Evolutionary conservation across 2,797 vertebrate genomes (phyloP).

Genomic region (Acridotheres tristis): DNA sequence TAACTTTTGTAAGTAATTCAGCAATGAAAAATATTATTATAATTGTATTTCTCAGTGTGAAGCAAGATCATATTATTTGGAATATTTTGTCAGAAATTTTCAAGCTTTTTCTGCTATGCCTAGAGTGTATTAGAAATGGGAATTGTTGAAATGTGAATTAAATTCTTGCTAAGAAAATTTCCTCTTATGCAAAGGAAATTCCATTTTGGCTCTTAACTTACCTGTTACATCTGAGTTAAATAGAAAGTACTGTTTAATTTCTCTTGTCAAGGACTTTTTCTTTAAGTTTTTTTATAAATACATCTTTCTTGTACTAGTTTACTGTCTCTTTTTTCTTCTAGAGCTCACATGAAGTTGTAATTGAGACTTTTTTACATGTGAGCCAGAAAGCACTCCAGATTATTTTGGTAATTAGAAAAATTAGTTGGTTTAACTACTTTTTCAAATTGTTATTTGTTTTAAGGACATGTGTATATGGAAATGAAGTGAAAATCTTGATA

Average conservation of each 20-base stretch:
- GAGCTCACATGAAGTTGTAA: not conserved
- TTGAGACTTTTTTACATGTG: not conserved
- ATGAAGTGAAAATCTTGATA: not conserved
- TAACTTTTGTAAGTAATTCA: not conserved
- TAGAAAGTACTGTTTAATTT: not conserved
- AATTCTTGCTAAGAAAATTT: not conserved
- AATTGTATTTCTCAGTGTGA: not conserved
- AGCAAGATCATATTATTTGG: not conserved
- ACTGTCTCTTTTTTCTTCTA: too few species aligned
- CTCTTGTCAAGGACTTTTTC: not conserved
- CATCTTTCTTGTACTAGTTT: not conserved
- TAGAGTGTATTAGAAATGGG: not conserved
- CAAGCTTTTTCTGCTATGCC: not conserved
- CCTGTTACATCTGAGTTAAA: not conserved
- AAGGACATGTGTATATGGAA: not conserved
- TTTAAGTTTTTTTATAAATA: not conserved
- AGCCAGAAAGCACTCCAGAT: not conserved
- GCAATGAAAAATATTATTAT: not conserved
- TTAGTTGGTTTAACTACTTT: too few species aligned
- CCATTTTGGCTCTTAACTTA: not conserved
- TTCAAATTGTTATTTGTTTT: too few species aligned
- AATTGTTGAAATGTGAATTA: not conserved
- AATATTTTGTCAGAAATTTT: not conserved
- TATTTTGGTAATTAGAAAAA: too few species aligned
- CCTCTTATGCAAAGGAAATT: not conserved